A percentile compares a stretch with the other conserved stretches of the same genome.
phyloP scores from a whole-genome alignment of 2,113 vertebrate species.

The Cygnus buccinator region DNA sequence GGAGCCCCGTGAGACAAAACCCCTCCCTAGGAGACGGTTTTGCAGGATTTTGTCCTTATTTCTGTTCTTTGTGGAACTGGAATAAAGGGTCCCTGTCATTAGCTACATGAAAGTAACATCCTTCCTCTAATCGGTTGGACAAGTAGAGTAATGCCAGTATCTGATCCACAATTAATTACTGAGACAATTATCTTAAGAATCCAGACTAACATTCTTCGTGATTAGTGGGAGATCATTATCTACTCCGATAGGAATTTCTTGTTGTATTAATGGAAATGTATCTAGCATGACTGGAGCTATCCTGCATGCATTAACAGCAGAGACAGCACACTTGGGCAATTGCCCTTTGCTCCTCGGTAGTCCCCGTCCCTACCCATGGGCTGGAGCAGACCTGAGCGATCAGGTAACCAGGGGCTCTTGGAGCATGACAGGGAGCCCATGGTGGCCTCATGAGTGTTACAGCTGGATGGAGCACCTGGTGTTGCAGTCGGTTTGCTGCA shows the following conservation, averaged over 20 bases:
- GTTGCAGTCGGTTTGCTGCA: background rate
- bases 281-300: background rate
- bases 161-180: constrained; percentile 24
- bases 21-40: background rate
- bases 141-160: background rate
- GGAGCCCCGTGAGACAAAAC: background rate
- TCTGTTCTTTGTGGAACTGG: background rate
- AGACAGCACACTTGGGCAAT: background rate
- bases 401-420: background rate
- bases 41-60: background rate
- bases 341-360: rapidly evolving
- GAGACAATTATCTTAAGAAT: constrained; percentile 23
- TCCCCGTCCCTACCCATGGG: background rate
- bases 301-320: background rate
- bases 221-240: constrained; percentile 24
- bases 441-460: no score
- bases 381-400: background rate
- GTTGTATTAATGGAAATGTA: background rate
- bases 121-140: background rate
- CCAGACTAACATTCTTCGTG: background rate
- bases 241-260: background rate
- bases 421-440: background rate
- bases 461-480: no score
- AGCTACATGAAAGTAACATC: background rate
- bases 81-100: background rate